phyloP scores from a whole-genome alignment of 2,113 vertebrate species.

The Elanoides forficatus region DNA sequence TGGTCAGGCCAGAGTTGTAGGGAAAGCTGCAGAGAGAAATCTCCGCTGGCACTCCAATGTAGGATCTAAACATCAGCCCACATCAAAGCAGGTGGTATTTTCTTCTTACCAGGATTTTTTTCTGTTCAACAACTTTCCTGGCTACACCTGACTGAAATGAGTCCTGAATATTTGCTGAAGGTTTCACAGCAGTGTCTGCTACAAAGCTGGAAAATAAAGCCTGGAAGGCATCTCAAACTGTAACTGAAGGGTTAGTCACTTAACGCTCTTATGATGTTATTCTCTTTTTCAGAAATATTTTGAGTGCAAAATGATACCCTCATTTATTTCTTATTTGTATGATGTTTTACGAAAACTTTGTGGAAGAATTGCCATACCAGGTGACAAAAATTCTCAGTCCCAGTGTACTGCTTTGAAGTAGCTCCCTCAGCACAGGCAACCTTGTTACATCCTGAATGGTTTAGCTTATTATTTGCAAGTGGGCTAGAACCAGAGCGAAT shows the following conservation, averaged over 20 bases:
- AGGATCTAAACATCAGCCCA: not conserved
- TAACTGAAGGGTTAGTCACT: not conserved
- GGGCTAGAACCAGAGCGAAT: rapidly evolving
- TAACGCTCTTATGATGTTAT: rapidly evolving
- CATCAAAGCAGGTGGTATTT: not conserved
- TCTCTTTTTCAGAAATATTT: not conserved
- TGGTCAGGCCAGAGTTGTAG: not conserved
- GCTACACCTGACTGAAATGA: not conserved
- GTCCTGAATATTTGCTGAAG: not conserved
- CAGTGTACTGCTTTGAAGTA: not conserved
- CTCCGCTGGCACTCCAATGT: not conserved
- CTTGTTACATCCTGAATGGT: not conserved
- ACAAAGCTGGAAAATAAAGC: not conserved
- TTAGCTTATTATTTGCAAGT: not conserved
- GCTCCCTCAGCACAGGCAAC: not conserved
- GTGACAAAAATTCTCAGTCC: not conserved
- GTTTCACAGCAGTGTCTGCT: not conserved
- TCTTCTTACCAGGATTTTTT: not conserved
- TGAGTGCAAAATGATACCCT: not conserved
- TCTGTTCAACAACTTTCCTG: not conserved
- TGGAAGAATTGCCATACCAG: not conserved
- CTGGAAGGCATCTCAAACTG: not conserved
- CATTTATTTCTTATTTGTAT: not conserved
- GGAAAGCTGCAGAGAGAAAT: not conserved
- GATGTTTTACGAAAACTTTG: not conserved